Evolutionary conservation across 2,113 vertebrate genomes (phyloP), one percentile per base, ranked within the genome.

Genomic region (Amphiprion ocellaris): DNA sequence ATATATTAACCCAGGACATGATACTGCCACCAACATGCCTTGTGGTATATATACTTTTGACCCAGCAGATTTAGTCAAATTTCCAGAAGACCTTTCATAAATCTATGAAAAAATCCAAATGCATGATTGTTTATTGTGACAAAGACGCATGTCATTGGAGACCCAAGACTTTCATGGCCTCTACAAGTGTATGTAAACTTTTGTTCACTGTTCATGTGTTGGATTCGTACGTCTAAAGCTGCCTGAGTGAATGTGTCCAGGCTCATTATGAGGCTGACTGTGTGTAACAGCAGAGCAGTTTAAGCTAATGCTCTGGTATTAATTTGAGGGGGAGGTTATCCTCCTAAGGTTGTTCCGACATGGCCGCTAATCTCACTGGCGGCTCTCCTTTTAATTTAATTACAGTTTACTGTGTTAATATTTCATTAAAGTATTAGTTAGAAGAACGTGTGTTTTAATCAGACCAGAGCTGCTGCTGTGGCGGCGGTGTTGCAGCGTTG

Each of bases 331-430:
- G 82, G 85, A 87, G 87, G 78, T 89, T 89, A 89, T 85, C 83
- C 88, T 86, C 85, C 83, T 89, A 77, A 77, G 79, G 85, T 83
- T 89, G 87, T 85, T 83, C 85, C 49, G 77, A 85, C 91, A 87
- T 82, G 85, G 79, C 75, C 64, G 44, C 83, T 90, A 90, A 89
- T 92, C 89, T 85, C 77, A 69, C 58, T 58, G 79, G 76, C 41
- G 33, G 86, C 79, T 88, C 87, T 82, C 90, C 82, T 90, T 89
- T 94, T 93, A 90, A 94, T 94, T 92, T 91, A 93, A 94, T 94
- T 94, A 91, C 88, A 91, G 77, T 89, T 88, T 82, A 87, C 75
- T 82, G 84, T 84, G 92, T 94, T 93, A 94, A 92, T 93, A 92
- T 91, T 93, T 92, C 86, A 94, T 94, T 91, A 93, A 88, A 90